Evolutionary conservation across 2,113 vertebrate species (phyloP).

Genomic region (Aegithalos caudatus): DNA sequence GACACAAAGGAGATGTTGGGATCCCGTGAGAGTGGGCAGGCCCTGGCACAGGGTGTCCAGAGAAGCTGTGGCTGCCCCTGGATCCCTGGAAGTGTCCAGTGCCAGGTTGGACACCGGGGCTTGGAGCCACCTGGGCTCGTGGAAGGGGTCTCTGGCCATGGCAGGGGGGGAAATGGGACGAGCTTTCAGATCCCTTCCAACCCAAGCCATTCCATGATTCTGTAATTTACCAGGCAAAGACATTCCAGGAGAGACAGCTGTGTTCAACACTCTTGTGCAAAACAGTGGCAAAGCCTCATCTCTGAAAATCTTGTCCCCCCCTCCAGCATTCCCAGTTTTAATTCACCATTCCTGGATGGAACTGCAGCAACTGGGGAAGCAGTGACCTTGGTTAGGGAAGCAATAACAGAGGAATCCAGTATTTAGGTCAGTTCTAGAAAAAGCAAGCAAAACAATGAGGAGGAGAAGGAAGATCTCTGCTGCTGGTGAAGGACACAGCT

Average conservation of each 20-base stretch:
- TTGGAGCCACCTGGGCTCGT: rapidly evolving
- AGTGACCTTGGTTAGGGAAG: not conserved
- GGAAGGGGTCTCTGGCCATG: not conserved
- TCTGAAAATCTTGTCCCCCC: not conserved
- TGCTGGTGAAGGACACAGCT: not conserved
- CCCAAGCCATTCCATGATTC: not conserved
- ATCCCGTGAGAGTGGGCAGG: not conserved
- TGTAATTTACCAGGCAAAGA: not conserved
- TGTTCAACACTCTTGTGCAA: not conserved
- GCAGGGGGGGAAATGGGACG: not conserved
- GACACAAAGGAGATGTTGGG: not conserved
- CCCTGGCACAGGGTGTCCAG: not conserved
- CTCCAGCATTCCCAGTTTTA: not conserved
- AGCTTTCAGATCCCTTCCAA: not conserved
- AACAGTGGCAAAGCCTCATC: not conserved
- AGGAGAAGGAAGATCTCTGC: not conserved
- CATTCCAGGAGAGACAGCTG: not conserved
- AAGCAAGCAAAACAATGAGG: not conserved
- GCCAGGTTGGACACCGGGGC: rapidly evolving
- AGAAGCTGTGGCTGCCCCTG: not conserved
- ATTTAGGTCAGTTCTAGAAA: not conserved
- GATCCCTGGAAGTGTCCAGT: not conserved
- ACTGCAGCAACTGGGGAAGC: not conserved
- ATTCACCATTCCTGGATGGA: not conserved
- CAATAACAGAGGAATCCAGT: not conserved